These are phyloP conservation scores for Orientallactaga sibirica DNA, from an alignment of 2,797 vertebrate species.

Conservation along the genomic window DNA sequence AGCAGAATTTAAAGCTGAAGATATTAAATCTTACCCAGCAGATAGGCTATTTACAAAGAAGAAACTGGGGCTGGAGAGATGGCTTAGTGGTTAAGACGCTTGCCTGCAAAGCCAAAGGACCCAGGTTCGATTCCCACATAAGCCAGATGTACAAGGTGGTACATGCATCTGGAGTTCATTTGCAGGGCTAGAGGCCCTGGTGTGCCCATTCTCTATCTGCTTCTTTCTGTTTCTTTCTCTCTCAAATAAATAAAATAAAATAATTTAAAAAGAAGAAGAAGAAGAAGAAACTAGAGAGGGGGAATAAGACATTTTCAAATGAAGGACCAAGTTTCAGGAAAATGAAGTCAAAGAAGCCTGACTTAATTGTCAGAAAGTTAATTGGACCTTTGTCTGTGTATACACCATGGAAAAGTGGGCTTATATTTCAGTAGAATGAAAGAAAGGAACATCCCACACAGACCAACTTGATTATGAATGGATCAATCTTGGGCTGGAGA, in stretches of 20 bases:
- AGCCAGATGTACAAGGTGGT: too few species aligned
- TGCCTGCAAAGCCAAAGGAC: too few species aligned
- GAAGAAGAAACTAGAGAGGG: neutral
- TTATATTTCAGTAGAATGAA: neutral
- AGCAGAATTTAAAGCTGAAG: conserved; percentile 15
- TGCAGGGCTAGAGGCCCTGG: too few species aligned
- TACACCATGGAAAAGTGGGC: neutral
- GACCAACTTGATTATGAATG: conserved; percentile 3
- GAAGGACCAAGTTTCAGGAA: neutral
- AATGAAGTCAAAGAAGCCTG: neutral
- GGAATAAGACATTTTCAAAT: neutral
- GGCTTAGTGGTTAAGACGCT: too few species aligned
- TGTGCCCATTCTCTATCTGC: too few species aligned
- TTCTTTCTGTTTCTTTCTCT: too few species aligned
- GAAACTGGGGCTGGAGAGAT: neutral
- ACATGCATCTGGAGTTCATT: too few species aligned
- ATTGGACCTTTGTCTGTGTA: neutral
- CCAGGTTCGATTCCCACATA: too few species aligned
- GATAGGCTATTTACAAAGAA: neutral
- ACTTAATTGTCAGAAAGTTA: conserved; percentile 30
- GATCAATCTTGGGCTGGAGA: neutral
- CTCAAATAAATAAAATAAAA: too few species aligned
- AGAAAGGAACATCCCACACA: neutral
- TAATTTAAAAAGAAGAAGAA: too few species aligned
- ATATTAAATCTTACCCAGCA: conserved; percentile 28